phyloP scores from a whole-genome alignment of 2,888 invertebrate species.

The Cordilura impudica region DNA sequence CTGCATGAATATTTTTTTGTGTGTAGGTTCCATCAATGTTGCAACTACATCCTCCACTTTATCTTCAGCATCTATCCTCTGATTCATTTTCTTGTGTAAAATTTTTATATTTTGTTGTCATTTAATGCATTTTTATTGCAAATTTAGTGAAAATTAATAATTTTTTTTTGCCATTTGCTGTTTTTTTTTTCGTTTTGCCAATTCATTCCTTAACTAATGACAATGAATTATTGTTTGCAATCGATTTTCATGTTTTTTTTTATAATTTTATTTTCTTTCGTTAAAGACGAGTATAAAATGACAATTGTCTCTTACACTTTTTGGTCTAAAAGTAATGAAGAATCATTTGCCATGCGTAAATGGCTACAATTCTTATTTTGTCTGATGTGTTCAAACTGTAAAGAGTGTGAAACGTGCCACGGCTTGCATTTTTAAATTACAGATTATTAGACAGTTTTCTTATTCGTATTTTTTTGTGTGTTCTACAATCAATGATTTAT shows the following conservation, averaged over 20 bases:
- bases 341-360: conserved; percentile 51
- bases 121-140: conserved; percentile 61
- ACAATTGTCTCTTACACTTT: conserved; percentile 62
- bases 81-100: conserved; percentile 32
- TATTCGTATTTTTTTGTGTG: not conserved
- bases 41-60: conserved; percentile 15
- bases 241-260: conserved; percentile 22
- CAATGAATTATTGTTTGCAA: conserved; percentile 60
- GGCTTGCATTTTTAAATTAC: conserved; percentile 61
- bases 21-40: conserved; percentile 56
- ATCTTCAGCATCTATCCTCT: conserved; percentile 4
- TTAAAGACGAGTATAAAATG: conserved; percentile 51
- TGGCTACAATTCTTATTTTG: conserved; percentile 53
- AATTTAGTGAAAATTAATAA: conserved; percentile 62
- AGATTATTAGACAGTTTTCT: conserved; percentile 60
- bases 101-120: conserved; percentile 54
- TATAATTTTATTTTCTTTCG: not conserved
- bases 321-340: conserved; percentile 1
- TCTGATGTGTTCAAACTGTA: conserved; percentile 36
- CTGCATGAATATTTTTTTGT: conserved; percentile 34
- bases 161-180: conserved; percentile 8
- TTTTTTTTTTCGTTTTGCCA: conserved; percentile 3
- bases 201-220: conserved; percentile 51
- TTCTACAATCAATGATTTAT: conserved; percentile 58
- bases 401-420: conserved; percentile 62